Base-by-base conservation (phyloP, 2,888 invertebrate genomes). In the Hyalella azteca region DNA sequence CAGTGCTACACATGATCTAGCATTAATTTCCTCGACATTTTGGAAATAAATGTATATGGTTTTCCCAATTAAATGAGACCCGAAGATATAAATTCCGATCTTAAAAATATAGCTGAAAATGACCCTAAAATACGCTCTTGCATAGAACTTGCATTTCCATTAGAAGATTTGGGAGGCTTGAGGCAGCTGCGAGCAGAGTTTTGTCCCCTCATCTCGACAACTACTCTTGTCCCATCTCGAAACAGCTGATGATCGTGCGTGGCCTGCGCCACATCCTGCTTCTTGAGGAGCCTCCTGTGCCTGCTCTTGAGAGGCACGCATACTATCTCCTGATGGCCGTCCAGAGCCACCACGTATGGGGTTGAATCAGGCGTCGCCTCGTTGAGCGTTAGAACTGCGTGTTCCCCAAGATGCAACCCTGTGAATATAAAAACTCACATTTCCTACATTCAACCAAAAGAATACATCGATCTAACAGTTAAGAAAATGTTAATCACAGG, bases 361-460 rank as follows among this genome's bases (percentile, higher is more conserved):
- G 95, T 95, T 0, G 95, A 93, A 0, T 93, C 92, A 0, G 94
- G 92, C 0, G 93, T 93, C 2, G 97, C 96, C 88, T 98, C 98
- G 95, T 98, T 96, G 79, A 99, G 88, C 2, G 98, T 98, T 91
- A 98, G 92, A 0, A 98, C 98, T 13, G 98, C 97, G 89, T 99
- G 99, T 0, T 98, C 98, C 99, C 99, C 98, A 99, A 99, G 85
- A 99, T 93, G 86, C 96, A 97, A 85, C 96, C 97, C 94, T 95
- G 85, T 19, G 5, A 79, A 5, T 22, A 50, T n/a, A n/a, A n/a
- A n/a, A n/a, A n/a, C n/a, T n/a, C n/a, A n/a, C n/a, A n/a, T n/a
- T n/a, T n/a, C n/a, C n/a, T n/a, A n/a, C n/a, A n/a, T n/a, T n/a
- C n/a, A n/a, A n/a, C n/a, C n/a, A n/a, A n/a, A n/a, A n/a, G n/a